Base-by-base conservation (phyloP, 1,140 invertebrate genomes). In the Eurosta solidaginis region DNA sequence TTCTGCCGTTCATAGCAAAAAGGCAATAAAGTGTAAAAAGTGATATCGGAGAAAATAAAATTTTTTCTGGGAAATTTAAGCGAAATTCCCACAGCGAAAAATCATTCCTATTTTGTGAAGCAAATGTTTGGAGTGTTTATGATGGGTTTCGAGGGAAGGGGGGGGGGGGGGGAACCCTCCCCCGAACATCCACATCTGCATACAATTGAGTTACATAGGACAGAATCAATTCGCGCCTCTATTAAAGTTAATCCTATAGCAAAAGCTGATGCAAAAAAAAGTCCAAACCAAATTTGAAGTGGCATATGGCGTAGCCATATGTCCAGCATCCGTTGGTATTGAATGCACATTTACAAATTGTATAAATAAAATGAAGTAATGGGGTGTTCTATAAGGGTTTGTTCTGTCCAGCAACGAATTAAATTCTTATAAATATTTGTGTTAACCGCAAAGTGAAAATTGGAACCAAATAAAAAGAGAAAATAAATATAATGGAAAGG, bases 361-460 rank as follows among this genome's bases (percentile, higher is more conserved):
- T 47, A 12, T n/a, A 47, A 47, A 12, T 12, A 17, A 17, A 3
- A 14, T 47, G 12, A 47, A n/a, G 50, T 54, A 27, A 25, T 6
- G 50, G 50, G 50, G 50, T 54, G 50, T 29, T 54, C 22, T 42
- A 20, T 22, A 36, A 27, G 27, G 29, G 59, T 29, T 20, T 68
- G 59, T 68, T 68, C 40, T 68, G 17, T 40, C 33, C n/a, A 36
- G 12, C 36, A n/a, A 68, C 59, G 33, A 42, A 68, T 63, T 63
- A 33, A 63, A 36, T 36, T 12, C 29, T 63, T 63, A 63, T 63
- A 63, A 63, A 49, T 4, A 36, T n/a, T 63, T 63, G 12, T 63
- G n/a, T 36, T 63, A 63, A 63, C 54, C 54, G 22, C 54, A 36
- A 63, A 33, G 29, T 68, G 59, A 42, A 68, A 68, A 68, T 68